Evolutionary conservation across 2,797 vertebrate species (phyloP), one percentile per base, ranked within the genome.

Genomic region (Argya squamiceps): DNA sequence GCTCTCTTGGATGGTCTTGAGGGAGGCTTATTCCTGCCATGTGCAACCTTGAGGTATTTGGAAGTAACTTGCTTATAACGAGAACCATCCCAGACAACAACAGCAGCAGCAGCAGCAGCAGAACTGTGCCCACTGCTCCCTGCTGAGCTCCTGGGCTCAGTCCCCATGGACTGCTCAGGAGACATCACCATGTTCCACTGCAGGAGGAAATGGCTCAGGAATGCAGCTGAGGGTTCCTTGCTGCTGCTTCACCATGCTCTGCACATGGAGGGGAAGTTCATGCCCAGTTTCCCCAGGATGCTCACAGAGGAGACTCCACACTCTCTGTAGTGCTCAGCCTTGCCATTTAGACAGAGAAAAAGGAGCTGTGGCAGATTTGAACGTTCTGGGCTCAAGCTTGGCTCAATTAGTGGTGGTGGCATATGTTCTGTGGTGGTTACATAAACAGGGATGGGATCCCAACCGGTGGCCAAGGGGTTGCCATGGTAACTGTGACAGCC

Each of bases 121-220:
- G 4, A 36, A 18, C 36, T 21, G 27, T 62, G 75, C 21, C 56
- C 24, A 16, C 20, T 30, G 36, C 26, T 78, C 34, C 15, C n/a
- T 55, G 55, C 7, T 3, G 37, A 71, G 49, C 36, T 24, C 11
- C 43, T 5, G n/a, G 55, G 13, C 47, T 69, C 39, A 16, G 50
- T 3, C 44, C 24, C 62, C 17, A 0, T 1, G 19, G 24, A 6
- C 37, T 7, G 59, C 0, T 9, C 52, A 84, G 24, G 26, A 62
- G 36, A 52, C 15, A 59, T 1, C 11, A 20, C 8, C 37, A 4
- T 3, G 26, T 23, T n/a, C 27, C 47, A 26, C 0, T 1, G 0
- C 58, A 30, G 0, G 8, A 65, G n/a, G 47, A 29, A 68, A 71
- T 0, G 5, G 46, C 47, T 55, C 34, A 44, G 78, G 32, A 87